phyloP scores from a whole-genome alignment of 2,888 invertebrate species.

The Sinohyriopsis cumingii region DNA sequence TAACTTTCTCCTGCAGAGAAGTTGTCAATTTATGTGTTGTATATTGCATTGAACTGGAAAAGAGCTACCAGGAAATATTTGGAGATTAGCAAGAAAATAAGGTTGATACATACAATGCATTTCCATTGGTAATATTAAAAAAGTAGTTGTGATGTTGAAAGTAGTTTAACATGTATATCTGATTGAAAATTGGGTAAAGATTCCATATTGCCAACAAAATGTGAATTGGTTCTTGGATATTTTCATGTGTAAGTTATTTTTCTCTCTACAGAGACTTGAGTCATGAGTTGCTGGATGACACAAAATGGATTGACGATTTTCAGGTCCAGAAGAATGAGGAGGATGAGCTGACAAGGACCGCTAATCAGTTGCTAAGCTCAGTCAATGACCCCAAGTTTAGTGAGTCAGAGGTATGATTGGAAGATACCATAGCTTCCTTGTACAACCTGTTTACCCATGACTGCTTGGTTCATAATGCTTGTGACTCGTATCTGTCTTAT shows the following conservation, averaged over 20 bases:
- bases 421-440: background rate
- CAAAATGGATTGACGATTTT: constrained; percentile 64
- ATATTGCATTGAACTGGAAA: background rate
- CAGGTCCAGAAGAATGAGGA: constrained; percentile 74
- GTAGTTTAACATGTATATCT: background rate
- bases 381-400: constrained; percentile 80
- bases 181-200: background rate
- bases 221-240: too few relatives aligned
- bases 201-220: too few relatives aligned
- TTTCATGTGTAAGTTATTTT: background rate
- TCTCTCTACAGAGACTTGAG: constrained; percentile 56
- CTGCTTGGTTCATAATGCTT: too few relatives aligned
- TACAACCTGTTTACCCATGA: background rate
- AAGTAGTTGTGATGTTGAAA: background rate
- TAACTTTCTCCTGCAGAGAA: too few relatives aligned
- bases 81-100: background rate
- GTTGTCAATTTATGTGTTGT: background rate
- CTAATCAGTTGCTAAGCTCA: constrained; percentile 72
- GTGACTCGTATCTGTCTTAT: too few relatives aligned
- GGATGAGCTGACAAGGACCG: constrained; percentile 76
- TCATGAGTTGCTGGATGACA: constrained; percentile 54
- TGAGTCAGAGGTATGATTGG: constrained; percentile 78
- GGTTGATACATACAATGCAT: too few relatives aligned
- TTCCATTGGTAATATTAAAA: background rate
- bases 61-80: background rate